phyloP scores from a whole-genome alignment of 2,113 vertebrate genomes.

The Tupaia chinensis region DNA sequence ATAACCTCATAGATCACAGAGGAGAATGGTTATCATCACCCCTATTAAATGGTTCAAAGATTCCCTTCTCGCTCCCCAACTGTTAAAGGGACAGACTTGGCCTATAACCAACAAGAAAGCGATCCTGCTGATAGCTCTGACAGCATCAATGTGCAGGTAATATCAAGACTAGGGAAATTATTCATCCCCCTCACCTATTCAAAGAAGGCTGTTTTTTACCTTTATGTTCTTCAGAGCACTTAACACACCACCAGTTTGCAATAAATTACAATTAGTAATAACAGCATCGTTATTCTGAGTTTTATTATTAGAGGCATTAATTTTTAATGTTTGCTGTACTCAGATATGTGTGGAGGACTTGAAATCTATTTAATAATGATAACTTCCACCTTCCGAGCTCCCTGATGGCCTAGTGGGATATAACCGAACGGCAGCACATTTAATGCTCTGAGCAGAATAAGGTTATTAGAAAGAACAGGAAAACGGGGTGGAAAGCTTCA shows the following conservation, averaged over 20 bases:
- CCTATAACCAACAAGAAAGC: background rate
- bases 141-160: background rate
- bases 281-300: constrained; percentile 59
- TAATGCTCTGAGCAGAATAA: background rate
- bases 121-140: background rate
- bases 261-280: constrained; percentile 81
- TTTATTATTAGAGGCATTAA: constrained; percentile 78
- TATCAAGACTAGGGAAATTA: background rate
- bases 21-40: background rate
- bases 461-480: background rate
- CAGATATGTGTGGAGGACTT: constrained; percentile 64
- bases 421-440: background rate
- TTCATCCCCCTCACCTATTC: constrained; percentile 16
- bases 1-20: background rate
- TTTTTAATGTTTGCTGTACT: constrained; percentile 70
- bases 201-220: constrained; percentile 42
- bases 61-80: background rate
- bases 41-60: background rate
- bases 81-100: background rate
- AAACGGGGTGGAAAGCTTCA: background rate
- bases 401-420: background rate
- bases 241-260: constrained; percentile 55
- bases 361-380: constrained; percentile 56
- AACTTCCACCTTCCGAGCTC: constrained; percentile 10
- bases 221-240: constrained; percentile 64